Evolutionary conservation across 2,113 vertebrate genomes (phyloP).

Genomic region (Mus pahari): DNA sequence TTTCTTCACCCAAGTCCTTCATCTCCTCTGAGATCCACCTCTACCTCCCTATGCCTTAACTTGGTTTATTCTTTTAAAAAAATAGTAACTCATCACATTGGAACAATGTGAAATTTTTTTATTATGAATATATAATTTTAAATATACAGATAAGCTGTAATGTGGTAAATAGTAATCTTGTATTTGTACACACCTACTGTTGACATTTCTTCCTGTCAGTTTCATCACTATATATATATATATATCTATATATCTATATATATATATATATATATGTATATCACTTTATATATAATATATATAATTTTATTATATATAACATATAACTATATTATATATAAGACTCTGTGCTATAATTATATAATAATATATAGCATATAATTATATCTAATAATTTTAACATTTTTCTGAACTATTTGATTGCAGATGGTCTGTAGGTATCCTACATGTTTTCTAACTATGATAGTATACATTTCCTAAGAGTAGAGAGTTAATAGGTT

Average conservation of each 20-base stretch:
- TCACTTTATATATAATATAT: too few relatives aligned
- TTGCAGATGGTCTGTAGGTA: background rate
- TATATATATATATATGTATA: too few relatives aligned
- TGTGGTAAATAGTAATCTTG: background rate
- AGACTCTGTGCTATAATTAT: too few relatives aligned
- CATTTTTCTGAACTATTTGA: slow-evolving; percentile 26
- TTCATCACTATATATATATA: background rate
- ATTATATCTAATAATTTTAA: background rate
- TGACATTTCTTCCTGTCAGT: background rate
- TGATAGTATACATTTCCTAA: background rate
- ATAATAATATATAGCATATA: too few relatives aligned
- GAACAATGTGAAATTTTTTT: background rate
- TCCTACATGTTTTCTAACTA: background rate
- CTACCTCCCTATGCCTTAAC: background rate
- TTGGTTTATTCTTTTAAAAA: background rate
- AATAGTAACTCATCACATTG: background rate
- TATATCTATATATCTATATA: too few relatives aligned
- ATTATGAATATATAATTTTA: background rate
- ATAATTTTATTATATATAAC: too few relatives aligned
- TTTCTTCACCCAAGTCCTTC: background rate
- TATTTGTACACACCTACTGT: background rate
- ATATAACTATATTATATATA: too few relatives aligned
- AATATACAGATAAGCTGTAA: background rate
- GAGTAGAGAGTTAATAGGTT: background rate
- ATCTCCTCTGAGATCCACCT: too few relatives aligned